Evolutionary conservation across 2,113 vertebrate genomes (phyloP).

Genomic region (Maccullochella peelii): DNA sequence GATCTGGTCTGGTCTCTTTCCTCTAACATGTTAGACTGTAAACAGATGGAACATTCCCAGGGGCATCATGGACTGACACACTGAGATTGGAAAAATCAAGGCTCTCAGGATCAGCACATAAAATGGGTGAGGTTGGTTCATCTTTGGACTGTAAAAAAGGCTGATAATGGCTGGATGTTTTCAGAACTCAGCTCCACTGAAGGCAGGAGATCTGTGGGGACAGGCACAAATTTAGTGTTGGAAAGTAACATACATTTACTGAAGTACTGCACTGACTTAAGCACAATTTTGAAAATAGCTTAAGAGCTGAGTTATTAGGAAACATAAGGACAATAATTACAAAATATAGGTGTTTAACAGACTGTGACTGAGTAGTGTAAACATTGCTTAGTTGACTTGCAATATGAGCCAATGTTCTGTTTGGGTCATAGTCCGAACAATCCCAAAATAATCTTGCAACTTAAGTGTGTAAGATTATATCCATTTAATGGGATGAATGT

Average conservation of each 20-base stretch:
- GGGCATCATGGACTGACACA: conserved; percentile 7
- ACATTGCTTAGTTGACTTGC: neutral
- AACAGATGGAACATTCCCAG: conserved; percentile 18
- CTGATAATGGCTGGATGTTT: conserved; percentile 13
- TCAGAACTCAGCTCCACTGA: neutral
- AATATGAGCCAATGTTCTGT: neutral
- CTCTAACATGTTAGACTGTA: neutral
- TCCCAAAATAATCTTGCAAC: neutral
- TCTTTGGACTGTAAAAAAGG: conserved; percentile 3
- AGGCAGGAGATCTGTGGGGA: neutral
- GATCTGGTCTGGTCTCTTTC: neutral
- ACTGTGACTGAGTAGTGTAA: neutral
- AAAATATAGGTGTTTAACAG: conserved; percentile 18
- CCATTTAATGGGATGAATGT: neutral
- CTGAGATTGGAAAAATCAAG: neutral
- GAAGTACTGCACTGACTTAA: neutral
- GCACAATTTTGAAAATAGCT: neutral
- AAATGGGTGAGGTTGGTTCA: conserved; percentile 5
- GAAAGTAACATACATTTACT: conserved; percentile 2
- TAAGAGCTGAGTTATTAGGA: neutral
- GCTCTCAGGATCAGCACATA: conserved; percentile 7
- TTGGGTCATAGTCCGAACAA: neutral
- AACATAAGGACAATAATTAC: neutral
- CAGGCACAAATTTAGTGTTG: neutral
- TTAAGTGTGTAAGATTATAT: neutral